Evolutionary conservation across 2,113 vertebrate genomes (phyloP).

Genomic region (Casuarius casuarius): DNA sequence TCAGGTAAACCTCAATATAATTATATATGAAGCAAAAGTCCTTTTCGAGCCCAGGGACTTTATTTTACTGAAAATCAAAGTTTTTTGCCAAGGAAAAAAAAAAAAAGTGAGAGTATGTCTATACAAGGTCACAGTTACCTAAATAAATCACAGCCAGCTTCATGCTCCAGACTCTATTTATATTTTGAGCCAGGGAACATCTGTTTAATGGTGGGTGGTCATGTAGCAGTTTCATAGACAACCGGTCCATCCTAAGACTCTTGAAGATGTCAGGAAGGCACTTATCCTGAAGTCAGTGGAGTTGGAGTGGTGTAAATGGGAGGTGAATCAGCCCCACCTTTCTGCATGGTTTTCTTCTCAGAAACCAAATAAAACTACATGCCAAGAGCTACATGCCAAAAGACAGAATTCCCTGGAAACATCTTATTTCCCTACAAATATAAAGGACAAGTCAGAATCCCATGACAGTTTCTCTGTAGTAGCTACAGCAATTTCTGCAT

Average conservation of each 20-base stretch:
- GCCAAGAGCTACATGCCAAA: neutral
- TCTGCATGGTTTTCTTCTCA: neutral
- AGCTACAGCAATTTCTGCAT: neutral
- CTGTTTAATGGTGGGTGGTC: conserved; percentile 71
- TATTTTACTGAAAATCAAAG: conserved; percentile 41
- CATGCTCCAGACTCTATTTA: conserved; percentile 57
- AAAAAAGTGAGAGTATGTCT: conserved; percentile 43
- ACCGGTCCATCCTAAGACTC: conserved; percentile 1
- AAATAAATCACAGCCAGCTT: conserved; percentile 69
- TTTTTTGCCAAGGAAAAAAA: neutral
- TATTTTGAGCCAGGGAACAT: conserved; percentile 65
- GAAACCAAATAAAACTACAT: neutral
- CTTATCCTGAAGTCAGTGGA: neutral
- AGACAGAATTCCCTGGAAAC: neutral
- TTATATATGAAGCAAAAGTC: neutral
- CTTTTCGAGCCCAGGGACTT: neutral
- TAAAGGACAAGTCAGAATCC: neutral
- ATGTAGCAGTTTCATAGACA: conserved; percentile 55
- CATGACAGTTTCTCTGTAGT: neutral
- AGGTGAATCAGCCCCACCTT: neutral
- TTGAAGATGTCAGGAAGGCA: conserved; percentile 13
- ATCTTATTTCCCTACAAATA: neutral
- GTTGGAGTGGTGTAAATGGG: neutral
- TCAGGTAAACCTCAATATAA: conserved; percentile 41
- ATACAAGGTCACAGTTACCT: conserved; percentile 65